phyloP scores from a whole-genome alignment of 2,113 vertebrate species.

The Halcyon malimbica region DNA sequence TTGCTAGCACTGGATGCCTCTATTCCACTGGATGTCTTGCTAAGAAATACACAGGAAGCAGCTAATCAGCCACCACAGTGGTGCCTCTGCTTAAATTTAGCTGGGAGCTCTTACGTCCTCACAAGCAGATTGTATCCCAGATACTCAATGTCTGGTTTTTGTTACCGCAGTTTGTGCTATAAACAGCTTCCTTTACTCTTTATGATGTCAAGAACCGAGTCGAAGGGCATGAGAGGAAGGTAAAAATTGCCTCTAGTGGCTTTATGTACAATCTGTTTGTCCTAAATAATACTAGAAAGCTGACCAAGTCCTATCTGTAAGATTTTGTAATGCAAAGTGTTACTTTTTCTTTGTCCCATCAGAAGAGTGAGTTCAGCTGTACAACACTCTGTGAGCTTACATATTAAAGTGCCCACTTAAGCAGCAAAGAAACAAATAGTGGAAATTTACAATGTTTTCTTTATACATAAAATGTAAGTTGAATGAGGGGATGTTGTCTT shows the following conservation, averaged over 20 bases:
- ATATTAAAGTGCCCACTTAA: background rate
- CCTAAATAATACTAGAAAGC: background rate
- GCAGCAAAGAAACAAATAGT: background rate
- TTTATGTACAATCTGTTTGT: background rate
- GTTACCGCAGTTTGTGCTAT: background rate
- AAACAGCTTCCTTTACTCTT: conserved; percentile 37
- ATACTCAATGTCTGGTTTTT: background rate
- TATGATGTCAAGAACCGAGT: conserved; percentile 20
- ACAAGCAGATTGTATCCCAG: conserved; percentile 26
- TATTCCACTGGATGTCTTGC: background rate
- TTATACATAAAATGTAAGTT: background rate
- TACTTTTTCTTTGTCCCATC: background rate
- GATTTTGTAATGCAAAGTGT: background rate
- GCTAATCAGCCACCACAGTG: background rate
- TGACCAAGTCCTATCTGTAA: background rate
- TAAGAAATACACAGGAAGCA: background rate
- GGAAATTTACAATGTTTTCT: background rate
- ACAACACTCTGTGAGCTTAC: background rate
- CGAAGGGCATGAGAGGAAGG: background rate
- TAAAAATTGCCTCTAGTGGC: background rate
- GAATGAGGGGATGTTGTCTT: background rate
- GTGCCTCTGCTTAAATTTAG: conserved; percentile 22
- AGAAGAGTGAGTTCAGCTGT: background rate
- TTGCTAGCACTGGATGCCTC: background rate
- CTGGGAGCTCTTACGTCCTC: background rate